These are phyloP conservation scores for Phaetusa simplex DNA, from an alignment of 2,113 vertebrate species.

Conservation along the genomic window DNA sequence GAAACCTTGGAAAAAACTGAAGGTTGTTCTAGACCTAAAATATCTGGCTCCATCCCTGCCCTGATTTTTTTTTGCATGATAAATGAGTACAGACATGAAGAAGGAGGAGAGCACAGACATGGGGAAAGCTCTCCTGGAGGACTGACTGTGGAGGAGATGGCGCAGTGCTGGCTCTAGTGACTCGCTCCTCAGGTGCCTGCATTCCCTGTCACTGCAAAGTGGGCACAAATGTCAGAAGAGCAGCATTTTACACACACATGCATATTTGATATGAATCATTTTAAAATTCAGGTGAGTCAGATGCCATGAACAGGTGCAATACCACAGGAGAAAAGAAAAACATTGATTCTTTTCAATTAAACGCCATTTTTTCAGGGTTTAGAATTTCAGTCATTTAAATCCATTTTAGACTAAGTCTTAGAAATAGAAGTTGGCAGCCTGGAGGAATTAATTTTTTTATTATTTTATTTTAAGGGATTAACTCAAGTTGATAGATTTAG, in stretches of 20 bases:
- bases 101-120: not conserved
- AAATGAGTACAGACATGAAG: not conserved
- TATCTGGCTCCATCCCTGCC: not conserved
- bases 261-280: not conserved
- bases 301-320: not conserved
- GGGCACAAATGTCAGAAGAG: not conserved
- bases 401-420: conserved; percentile 1
- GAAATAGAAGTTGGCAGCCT: conserved; percentile 4
- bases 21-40: not conserved
- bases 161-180: not conserved
- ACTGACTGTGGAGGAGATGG: not conserved
- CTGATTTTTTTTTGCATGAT: not conserved
- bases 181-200: not conserved
- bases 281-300: not conserved
- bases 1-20: not conserved
- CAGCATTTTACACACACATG: not conserved
- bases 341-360: not conserved
- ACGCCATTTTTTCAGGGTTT: not conserved
- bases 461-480: conserved; percentile 36
- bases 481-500: conserved; percentile 48
- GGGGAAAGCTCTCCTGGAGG: not conserved
- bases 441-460: not conserved
- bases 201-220: not conserved
- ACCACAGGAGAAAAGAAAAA: not conserved
- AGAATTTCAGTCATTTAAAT: conserved; percentile 5